Evolutionary conservation across 1,140 invertebrate genomes (phyloP).

Genomic region (Conus betulinus): DNA sequence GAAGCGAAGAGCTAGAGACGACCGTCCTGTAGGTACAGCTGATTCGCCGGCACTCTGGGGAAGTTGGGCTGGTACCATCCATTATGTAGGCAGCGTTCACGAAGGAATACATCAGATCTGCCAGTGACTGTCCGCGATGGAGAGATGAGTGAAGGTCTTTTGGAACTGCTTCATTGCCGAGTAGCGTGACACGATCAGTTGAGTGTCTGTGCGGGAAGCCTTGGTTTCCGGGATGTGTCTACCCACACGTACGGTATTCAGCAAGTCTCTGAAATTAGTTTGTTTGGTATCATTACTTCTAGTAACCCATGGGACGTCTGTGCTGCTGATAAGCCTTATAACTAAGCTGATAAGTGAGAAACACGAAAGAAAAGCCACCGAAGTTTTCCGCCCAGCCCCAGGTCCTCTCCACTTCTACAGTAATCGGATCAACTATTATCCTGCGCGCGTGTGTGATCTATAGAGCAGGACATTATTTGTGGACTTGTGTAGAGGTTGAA

Average conservation of each 20-base stretch:
- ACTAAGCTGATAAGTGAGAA: too few species aligned
- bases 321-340: too few species aligned
- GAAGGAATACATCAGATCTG: not conserved
- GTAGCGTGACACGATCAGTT: not conserved
- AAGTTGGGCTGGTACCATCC: not conserved
- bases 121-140: not conserved
- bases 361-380: too few species aligned
- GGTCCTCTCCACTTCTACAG: too few species aligned
- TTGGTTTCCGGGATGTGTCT: not conserved
- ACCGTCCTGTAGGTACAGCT: not conserved
- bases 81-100: not conserved
- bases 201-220: not conserved
- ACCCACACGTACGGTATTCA: not conserved
- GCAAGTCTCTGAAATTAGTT: not conserved
- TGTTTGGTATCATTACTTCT: not conserved
- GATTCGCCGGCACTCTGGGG: not conserved
- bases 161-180: not conserved
- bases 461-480: too few species aligned
- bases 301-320: not conserved
- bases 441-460: too few species aligned
- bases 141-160: not conserved
- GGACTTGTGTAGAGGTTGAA: too few species aligned
- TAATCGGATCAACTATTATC: too few species aligned
- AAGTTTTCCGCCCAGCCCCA: too few species aligned
- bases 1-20: not conserved